Evolutionary conservation across 2,113 vertebrate genomes (phyloP), one percentile per base, ranked within the genome.

Genomic region (Sceloporus undulatus): DNA sequence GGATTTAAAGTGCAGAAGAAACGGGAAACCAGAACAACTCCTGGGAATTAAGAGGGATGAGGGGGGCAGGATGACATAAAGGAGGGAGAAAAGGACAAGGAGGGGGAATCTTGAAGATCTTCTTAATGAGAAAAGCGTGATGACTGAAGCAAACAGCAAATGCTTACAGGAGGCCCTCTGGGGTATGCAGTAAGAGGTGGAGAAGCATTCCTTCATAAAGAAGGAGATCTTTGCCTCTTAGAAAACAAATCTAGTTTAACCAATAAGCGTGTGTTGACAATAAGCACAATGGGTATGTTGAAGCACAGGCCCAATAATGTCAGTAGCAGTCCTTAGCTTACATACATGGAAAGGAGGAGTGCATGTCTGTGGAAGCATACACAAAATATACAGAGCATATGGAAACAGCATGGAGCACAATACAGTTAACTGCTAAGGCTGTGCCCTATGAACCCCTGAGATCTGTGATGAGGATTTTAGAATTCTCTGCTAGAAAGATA

Each of bases 71-170:
- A 78, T 70, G 42, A 82, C 40, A 75, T 59, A 8, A 25, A 71
- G 29, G 23, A 19, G 42, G n/a, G 71, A 23, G 70, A 27, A 70
- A 27, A 29, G 48, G 5, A n/a, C 40, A 62, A 90, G 88, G 92
- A 93, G 85, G n/a, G 89, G 77, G 52, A 54, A 56, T 79, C 40
- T 95, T 94, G 89, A 93, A 92, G 88, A 66, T 88, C 92, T 92
- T 88, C 92, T 92, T 97, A 96, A 98, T 96, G 96, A 95, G 93
- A 96, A 97, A 96, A 95, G 93, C 95, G 92, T 97, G 96, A 88
- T 85, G 94, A 77, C 84, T 91, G 91, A 84, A 80, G 85, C 88
- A 92, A 88, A 71, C 91, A 80, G 90, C 87, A 78, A 77, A 85
- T 87, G 93, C 90, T 94, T 73, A 89, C 92, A 91, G 91, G 91